These are phyloP conservation scores for Hemistola chrysoprasaria DNA, from an alignment of 2,888 invertebrate genomes.

Conservation along the genomic window DNA sequence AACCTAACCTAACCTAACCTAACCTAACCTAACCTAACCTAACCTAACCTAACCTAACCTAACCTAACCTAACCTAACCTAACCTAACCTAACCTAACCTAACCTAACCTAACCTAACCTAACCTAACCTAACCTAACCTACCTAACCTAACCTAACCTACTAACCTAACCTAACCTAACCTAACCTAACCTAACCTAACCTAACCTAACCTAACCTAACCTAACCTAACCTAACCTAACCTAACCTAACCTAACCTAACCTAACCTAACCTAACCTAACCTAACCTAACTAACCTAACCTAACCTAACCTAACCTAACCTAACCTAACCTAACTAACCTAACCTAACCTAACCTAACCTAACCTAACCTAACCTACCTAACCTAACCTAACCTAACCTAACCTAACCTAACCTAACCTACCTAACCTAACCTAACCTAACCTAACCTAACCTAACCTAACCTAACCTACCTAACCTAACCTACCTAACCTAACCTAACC, in stretches of 20 bases:
- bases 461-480: constrained; percentile 10
- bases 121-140: constrained; percentile 24
- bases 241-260: constrained; percentile 18
- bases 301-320: constrained; percentile 12
- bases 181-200: constrained; percentile 18
- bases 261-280: constrained; percentile 18
- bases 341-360: constrained; percentile 12
- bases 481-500: constrained; percentile 10
- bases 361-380: constrained; percentile 11
- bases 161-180: constrained; percentile 19
- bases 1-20: constrained; percentile 26
- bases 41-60: constrained; percentile 19
- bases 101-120: constrained; percentile 21
- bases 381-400: constrained; percentile 11
- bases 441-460: constrained; percentile 11
- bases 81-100: constrained; percentile 22
- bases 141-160: constrained; percentile 19
- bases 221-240: no score
- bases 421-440: constrained; percentile 11
- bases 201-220: constrained; percentile 20
- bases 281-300: constrained; percentile 12
- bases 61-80: constrained; percentile 19
- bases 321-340: constrained; percentile 12
- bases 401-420: constrained; percentile 6
- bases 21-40: constrained; percentile 26